Evolutionary conservation across 1,140 invertebrate species (phyloP).

Genomic region (Eupristina koningsbergeri): DNA sequence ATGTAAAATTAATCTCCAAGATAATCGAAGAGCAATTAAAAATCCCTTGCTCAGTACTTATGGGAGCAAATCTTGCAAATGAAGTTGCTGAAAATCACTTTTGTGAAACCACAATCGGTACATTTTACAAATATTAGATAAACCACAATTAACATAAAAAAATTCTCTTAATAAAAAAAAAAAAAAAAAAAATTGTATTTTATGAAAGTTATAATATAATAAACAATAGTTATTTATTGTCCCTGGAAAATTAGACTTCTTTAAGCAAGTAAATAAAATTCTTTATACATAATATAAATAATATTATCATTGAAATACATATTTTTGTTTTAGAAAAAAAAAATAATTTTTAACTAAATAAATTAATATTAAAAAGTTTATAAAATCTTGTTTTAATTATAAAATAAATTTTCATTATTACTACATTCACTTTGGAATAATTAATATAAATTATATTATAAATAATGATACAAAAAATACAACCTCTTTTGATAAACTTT

Average conservation of each 20-base stretch:
- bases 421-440: no score
- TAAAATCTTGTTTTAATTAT: neutral
- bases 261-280: no score
- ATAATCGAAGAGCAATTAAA: slow-evolving; percentile 80
- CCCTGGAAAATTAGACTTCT: no score
- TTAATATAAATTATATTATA: neutral
- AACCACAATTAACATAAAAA: neutral
- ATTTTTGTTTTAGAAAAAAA: no score
- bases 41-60: slow-evolving; percentile 84
- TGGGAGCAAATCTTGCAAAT: slow-evolving; percentile 89
- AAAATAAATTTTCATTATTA: neutral
- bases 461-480: neutral
- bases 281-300: no score
- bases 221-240: no score
- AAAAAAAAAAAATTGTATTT: neutral
- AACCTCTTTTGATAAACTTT: neutral
- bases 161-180: neutral
- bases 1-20: slow-evolving; percentile 83
- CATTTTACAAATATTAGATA: slow-evolving; percentile 11
- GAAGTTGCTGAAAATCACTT: slow-evolving; percentile 86
- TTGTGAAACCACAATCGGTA: slow-evolving; percentile 90
- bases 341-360: neutral
- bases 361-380: neutral
- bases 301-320: no score
- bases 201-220: no score